Conservation (phyloP, 2,797 vertebrate species). For the Esox lucius region DNA sequence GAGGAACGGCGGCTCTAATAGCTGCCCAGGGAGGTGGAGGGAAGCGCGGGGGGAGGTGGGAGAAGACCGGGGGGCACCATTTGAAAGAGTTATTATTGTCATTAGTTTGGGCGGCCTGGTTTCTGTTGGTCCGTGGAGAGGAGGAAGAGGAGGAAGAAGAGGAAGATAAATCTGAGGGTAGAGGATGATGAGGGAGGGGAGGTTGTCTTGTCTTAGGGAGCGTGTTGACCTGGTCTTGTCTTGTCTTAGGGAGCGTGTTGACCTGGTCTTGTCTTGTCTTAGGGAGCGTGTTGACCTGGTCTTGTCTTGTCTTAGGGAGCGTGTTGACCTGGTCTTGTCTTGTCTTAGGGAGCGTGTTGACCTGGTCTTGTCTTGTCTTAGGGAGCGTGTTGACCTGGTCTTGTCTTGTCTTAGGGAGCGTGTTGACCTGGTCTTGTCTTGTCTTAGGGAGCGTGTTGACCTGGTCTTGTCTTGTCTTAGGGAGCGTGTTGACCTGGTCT, state of each 20-base stretch:
- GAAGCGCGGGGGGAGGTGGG: slow-evolving; percentile 39
- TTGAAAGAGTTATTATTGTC: slow-evolving; percentile 77
- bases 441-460: no score
- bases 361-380: not conserved
- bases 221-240: no score
- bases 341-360: slow-evolving; percentile 24
- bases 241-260: no score
- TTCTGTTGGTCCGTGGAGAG: slow-evolving; percentile 55
- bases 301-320: no score
- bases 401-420: no score
- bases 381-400: no score
- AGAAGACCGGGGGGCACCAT: slow-evolving; percentile 57
- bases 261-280: no score
- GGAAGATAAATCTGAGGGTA: slow-evolving; percentile 10
- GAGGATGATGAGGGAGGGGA: slow-evolving; percentile 31
- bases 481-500: no score
- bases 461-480: slow-evolving; percentile 29
- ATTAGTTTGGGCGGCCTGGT: slow-evolving; percentile 71
- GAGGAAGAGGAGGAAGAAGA: not conserved
- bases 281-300: no score
- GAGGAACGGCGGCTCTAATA: slow-evolving; percentile 71
- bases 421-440: no score
- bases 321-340: slow-evolving; percentile 10
- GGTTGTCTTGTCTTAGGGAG: slow-evolving; percentile 24
- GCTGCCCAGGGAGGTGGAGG: slow-evolving; percentile 68